phyloP scores from a whole-genome alignment of 2,888 invertebrate species.

The Dasypogon diadema region DNA sequence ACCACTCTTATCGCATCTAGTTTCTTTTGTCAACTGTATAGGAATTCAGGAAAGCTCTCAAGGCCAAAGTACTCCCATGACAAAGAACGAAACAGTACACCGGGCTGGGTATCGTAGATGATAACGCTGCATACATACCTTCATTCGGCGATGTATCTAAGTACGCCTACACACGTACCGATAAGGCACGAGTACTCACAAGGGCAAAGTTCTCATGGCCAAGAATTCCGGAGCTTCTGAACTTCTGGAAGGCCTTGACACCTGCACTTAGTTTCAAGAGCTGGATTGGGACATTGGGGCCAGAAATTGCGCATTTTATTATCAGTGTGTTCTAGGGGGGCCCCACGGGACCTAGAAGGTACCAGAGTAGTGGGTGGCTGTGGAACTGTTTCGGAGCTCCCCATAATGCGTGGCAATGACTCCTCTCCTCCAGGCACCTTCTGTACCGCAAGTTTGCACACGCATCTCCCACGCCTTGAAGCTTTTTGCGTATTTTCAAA shows the following conservation, averaged over 20 bases:
- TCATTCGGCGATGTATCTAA: background rate
- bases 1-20: background rate
- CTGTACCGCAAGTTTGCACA: background rate
- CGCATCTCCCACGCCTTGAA: background rate
- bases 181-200: background rate
- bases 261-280: background rate
- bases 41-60: background rate
- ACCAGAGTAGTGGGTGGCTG: background rate
- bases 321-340: too few species aligned
- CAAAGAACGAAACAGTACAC: background rate
- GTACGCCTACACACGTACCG: background rate
- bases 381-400: background rate
- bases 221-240: background rate
- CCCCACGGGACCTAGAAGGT: background rate
- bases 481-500: background rate
- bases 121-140: background rate
- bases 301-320: background rate
- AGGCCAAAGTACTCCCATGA: background rate
- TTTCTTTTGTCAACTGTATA: background rate
- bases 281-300: background rate
- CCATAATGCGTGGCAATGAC: background rate
- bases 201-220: background rate
- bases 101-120: background rate
- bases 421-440: background rate
- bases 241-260: slow-evolving; percentile 12